Evolutionary conservation across 2,113 vertebrate species (phyloP).

Genomic region (Calyptomena viridis): DNA sequence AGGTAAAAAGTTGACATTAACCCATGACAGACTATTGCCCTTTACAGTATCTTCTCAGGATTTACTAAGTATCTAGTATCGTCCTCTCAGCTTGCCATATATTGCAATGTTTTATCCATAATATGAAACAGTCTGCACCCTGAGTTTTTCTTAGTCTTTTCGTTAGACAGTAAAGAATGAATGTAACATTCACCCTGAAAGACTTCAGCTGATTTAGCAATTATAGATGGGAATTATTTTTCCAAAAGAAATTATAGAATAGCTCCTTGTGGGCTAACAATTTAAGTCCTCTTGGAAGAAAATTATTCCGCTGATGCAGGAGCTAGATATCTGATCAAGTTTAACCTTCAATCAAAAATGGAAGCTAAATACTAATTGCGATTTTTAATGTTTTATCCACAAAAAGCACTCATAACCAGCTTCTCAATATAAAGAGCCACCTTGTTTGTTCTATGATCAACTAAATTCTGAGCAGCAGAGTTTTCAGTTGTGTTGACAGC

Average conservation of each 20-base stretch:
- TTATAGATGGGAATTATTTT: neutral
- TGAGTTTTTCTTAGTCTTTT: neutral
- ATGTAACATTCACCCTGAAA: neutral
- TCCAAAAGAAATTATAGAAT: neutral
- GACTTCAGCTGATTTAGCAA: neutral
- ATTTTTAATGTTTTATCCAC: neutral
- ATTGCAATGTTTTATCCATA: neutral
- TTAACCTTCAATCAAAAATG: neutral
- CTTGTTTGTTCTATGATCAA: fast-evolving
- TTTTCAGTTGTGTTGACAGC: neutral
- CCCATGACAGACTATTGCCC: neutral
- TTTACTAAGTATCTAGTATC: neutral
- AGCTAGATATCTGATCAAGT: neutral
- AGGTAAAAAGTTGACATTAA: neutral
- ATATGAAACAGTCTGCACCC: neutral
- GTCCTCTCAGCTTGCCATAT: neutral
- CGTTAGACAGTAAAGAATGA: neutral
- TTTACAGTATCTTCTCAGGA: neutral
- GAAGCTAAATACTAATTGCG: neutral
- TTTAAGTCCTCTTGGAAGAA: neutral
- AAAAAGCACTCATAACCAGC: fast-evolving
- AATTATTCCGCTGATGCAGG: neutral
- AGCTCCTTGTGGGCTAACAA: neutral
- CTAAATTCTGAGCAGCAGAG: neutral
- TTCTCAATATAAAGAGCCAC: neutral